phyloP scores from a whole-genome alignment of 2,113 vertebrate species.

The Muntiacus reevesi region DNA sequence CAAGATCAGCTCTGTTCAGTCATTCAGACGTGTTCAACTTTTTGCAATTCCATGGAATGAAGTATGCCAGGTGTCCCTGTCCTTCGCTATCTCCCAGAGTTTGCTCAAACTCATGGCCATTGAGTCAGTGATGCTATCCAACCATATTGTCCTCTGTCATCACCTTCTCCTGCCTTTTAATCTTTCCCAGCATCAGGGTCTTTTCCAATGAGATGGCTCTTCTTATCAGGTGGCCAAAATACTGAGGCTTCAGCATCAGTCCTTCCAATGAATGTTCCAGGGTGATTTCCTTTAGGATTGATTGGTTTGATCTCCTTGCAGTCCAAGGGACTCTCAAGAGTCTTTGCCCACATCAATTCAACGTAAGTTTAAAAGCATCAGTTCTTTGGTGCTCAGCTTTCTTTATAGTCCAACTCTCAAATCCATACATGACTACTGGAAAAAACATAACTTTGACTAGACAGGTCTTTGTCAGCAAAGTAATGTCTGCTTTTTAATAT shows the following conservation, averaged over 20 bases:
- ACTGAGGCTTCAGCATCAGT: neutral
- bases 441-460: neutral
- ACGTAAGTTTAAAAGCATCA: neutral
- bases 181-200: neutral
- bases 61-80: neutral
- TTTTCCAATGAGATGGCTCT: neutral
- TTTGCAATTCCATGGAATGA: neutral
- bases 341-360: neutral
- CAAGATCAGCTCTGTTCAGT: neutral
- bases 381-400: neutral
- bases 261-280: neutral
- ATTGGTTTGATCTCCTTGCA: neutral
- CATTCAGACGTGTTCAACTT: neutral
- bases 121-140: neutral
- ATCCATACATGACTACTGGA: neutral
- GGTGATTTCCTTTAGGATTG: neutral
- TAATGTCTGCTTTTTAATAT: neutral
- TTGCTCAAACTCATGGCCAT: neutral
- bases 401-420: neutral
- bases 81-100: neutral
- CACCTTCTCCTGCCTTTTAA: neutral
- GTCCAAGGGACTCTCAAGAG: neutral
- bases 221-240: neutral
- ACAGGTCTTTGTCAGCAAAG: neutral
- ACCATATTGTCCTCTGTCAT: neutral